phyloP scores from a whole-genome alignment of 2,888 invertebrate species.

The Thecophora atra region DNA sequence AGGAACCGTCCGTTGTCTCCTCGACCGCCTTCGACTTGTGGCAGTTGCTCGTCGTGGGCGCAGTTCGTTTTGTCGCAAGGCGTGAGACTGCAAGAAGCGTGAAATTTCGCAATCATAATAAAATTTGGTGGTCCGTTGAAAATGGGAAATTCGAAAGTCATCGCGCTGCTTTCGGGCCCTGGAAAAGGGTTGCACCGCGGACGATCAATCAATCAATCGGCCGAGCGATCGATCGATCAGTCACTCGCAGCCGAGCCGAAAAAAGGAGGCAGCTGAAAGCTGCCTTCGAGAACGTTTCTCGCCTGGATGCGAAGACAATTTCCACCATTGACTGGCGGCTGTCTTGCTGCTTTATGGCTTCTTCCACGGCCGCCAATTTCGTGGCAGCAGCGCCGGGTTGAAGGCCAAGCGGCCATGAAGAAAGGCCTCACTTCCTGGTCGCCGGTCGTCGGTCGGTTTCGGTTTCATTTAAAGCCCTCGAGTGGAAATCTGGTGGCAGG shows the following conservation, averaged over 20 bases:
- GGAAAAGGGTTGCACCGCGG: neutral
- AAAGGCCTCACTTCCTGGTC: neutral
- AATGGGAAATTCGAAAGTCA: neutral
- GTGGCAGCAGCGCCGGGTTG: slow-evolving; percentile 15
- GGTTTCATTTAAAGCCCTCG: slow-evolving; percentile 4
- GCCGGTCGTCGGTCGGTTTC: slow-evolving; percentile 11
- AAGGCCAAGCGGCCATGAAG: slow-evolving; percentile 14
- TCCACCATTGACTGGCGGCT: slow-evolving; percentile 2
- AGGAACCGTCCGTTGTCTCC: neutral
- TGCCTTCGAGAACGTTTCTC: too few species aligned
- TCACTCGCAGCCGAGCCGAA: neutral
- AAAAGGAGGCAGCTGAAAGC: neutral
- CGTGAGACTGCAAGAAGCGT: slow-evolving; percentile 23
- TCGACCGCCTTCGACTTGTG: neutral
- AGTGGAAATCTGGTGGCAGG: too few species aligned
- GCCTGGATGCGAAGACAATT: too few species aligned
- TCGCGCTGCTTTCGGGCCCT: slow-evolving; percentile 3
- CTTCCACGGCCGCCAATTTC: neutral
- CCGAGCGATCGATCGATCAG: slow-evolving; percentile 11
- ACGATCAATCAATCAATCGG: neutral
- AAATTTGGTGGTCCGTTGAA: too few species aligned
- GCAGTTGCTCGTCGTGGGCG: neutral
- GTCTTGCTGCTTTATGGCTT: neutral
- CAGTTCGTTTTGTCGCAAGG: neutral
- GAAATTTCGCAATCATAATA: slow-evolving; percentile 33